Evolutionary conservation across 2,113 vertebrate genomes (phyloP).

Genomic region (Microcebus ravelobensis): DNA sequence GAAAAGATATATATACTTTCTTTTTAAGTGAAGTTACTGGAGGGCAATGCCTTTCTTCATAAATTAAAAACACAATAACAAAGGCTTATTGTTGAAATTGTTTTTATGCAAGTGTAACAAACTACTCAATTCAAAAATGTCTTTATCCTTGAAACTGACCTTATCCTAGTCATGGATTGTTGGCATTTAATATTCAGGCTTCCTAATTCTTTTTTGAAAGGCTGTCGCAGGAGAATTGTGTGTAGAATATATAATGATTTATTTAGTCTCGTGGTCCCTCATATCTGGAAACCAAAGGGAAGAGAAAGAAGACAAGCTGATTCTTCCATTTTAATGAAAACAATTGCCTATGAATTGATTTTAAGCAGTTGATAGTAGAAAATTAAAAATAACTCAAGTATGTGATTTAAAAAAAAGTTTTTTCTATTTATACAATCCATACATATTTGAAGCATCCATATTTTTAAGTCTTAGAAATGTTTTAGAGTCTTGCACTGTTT

Average conservation of each 20-base stretch:
- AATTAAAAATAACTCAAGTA: not conserved
- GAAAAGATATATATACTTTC: not conserved
- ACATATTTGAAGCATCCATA: not conserved
- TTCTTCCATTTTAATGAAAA: conserved; percentile 1
- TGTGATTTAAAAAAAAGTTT: not conserved
- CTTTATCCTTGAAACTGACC: conserved; percentile 74
- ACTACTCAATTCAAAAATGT: conserved; percentile 42
- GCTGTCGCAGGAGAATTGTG: conserved; percentile 43
- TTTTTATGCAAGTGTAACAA: conserved; percentile 5
- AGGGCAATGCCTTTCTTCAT: conserved; percentile 37
- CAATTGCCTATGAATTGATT: conserved; percentile 24
- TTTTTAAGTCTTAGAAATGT: not conserved
- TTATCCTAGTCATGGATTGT: conserved; percentile 53
- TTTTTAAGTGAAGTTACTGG: conserved; percentile 27
- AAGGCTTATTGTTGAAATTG: conserved; percentile 52
- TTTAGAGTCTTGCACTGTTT: not conserved
- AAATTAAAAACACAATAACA: conserved; percentile 45
- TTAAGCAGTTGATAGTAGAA: not conserved
- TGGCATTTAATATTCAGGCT: conserved; percentile 79
- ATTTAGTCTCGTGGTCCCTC: conserved; percentile 51
- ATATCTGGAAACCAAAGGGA: conserved; percentile 13
- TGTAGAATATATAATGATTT: conserved; percentile 74
- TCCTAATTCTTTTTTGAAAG: conserved; percentile 77
- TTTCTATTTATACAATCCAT: not conserved
- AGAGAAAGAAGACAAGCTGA: conserved; percentile 12